phyloP scores from a whole-genome alignment of 2,113 vertebrate species.

The Piprites chloris region DNA sequence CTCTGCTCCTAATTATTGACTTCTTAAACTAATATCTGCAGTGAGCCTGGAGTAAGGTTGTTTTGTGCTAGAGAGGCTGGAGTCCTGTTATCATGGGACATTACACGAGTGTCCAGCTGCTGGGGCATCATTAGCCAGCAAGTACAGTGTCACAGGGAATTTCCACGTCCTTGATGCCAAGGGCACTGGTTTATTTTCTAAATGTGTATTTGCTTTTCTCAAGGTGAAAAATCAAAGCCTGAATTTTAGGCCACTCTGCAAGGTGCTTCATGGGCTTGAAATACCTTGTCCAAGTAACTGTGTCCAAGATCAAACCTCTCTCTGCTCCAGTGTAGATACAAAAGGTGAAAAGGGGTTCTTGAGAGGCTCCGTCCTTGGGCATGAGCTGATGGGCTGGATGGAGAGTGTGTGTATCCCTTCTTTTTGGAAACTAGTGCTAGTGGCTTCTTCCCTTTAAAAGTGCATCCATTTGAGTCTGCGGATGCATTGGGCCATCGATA shows the following conservation, averaged over 20 bases:
- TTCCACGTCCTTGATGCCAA: background rate
- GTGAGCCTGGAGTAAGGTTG: background rate
- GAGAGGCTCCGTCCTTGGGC: background rate
- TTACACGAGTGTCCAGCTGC: background rate
- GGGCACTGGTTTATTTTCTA: background rate
- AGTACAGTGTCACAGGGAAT: rapidly evolving
- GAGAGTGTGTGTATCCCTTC: background rate
- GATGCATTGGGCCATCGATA: background rate
- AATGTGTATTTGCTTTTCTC: background rate
- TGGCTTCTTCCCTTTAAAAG: background rate
- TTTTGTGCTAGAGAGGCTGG: background rate
- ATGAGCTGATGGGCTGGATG: background rate
- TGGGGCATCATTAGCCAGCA: background rate
- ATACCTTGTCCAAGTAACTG: background rate
- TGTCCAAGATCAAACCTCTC: background rate
- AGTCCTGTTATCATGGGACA: background rate
- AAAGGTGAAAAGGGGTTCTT: background rate
- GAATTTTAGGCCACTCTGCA: background rate
- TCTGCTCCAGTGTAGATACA: background rate
- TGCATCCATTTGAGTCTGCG: background rate
- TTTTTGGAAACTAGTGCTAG: background rate
- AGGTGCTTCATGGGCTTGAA: background rate
- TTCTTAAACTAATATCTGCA: background rate
- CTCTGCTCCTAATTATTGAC: background rate
- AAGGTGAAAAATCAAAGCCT: background rate